These are phyloP conservation scores for Rhombomys opimus DNA, from an alignment of 2,113 vertebrate genomes.

Conservation along the genomic window DNA sequence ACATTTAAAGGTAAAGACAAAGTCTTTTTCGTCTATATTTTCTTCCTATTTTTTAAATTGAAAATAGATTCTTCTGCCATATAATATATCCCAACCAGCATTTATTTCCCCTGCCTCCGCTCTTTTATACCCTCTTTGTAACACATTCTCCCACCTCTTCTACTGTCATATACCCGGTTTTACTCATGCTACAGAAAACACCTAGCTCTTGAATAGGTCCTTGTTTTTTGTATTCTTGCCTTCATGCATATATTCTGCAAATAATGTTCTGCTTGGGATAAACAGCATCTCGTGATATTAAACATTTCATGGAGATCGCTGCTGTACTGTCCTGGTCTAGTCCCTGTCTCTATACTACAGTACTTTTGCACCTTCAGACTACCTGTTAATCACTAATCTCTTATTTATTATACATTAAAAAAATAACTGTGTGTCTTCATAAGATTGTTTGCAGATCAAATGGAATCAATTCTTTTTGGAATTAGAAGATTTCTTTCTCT, in stretches of 20 bases:
- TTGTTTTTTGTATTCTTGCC: background rate
- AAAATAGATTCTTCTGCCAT: background rate
- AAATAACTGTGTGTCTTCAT: background rate
- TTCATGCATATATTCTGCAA: background rate
- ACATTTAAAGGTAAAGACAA: background rate
- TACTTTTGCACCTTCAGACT: background rate
- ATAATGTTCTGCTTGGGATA: background rate
- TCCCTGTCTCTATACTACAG: background rate
- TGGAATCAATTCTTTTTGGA: background rate
- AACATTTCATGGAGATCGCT: background rate
- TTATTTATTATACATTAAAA: slow-evolving; percentile 37
- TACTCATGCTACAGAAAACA: background rate
- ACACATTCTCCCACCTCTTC: background rate
- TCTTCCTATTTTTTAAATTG: background rate
- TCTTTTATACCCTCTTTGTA: background rate
- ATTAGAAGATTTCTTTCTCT: background rate
- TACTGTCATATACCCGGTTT: background rate
- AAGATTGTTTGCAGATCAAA: background rate
- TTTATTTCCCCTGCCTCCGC: background rate
- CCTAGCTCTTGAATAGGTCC: background rate
- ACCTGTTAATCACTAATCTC: background rate
- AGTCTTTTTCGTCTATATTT: background rate
- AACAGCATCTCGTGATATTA: background rate
- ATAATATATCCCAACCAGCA: background rate
- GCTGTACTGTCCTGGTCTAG: background rate